Percentiles rank a stretch among this genome's conserved stretches.
These are phyloP conservation scores for Myathropa florea DNA, from an alignment of 2,888 invertebrate species.

Conservation along the genomic window DNA sequence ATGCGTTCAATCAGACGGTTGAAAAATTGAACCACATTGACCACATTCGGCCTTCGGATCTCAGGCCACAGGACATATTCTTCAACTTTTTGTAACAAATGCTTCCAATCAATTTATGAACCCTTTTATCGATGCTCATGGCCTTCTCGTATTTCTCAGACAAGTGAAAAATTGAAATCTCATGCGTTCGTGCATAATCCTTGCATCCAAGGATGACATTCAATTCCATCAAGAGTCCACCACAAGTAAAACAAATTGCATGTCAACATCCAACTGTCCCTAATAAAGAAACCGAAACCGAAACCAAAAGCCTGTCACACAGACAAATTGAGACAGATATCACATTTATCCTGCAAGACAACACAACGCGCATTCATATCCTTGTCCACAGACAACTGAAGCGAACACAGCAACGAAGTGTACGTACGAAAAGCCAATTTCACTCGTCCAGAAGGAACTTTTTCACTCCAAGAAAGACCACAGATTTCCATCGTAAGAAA, in stretches of 20 bases:
- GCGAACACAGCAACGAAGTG: background rate
- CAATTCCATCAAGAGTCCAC: background rate
- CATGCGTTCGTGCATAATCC: constrained; percentile 6
- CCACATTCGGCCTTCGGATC: too few relatives aligned
- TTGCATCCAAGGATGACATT: background rate
- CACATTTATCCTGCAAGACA: constrained; percentile 42
- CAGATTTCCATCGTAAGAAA: constrained; percentile 57
- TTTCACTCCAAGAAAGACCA: constrained; percentile 12
- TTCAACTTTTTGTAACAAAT: too few relatives aligned
- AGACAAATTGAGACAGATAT: constrained; percentile 69
- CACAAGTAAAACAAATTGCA: constrained; percentile 45
- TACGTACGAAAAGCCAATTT: background rate
- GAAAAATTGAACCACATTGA: too few relatives aligned
- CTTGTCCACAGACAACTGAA: constrained; percentile 13
- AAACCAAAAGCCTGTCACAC: constrained; percentile 48
- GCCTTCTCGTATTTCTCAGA: background rate
- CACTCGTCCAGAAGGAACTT: constrained; percentile 8
- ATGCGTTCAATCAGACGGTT: too few relatives aligned
- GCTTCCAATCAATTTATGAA: too few relatives aligned
- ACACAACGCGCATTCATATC: constrained; percentile 13
- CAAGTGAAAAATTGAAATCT: background rate
- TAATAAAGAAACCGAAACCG: constrained; percentile 48
- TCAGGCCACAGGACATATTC: too few relatives aligned
- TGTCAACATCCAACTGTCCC: constrained; percentile 58
- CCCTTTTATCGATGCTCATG: too few relatives aligned